Evolutionary conservation across 2,888 invertebrate species (phyloP).

Genomic region (Eurytoma adleriae): DNA sequence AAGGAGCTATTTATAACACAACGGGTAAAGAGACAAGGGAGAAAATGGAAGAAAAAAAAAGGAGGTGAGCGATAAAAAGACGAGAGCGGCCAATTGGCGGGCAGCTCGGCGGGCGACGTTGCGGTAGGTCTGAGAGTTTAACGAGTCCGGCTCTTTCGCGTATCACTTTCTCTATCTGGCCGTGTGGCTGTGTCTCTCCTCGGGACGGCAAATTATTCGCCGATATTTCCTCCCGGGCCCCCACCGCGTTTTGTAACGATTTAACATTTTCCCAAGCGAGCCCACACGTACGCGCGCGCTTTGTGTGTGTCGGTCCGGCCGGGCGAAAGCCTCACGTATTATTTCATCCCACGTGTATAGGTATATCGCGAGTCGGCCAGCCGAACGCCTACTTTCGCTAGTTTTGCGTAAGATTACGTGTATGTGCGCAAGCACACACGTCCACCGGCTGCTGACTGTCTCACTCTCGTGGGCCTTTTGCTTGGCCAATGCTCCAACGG

Average conservation of each 20-base stretch:
- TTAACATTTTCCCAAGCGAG: not conserved
- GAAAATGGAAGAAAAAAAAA: not conserved
- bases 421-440: not conserved
- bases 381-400: conserved; percentile 73
- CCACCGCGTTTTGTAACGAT: not conserved
- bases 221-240: conserved; percentile 8
- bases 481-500: not conserved
- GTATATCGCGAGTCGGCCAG: not conserved
- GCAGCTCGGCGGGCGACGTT: not conserved
- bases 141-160: not conserved
- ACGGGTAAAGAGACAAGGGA: not conserved
- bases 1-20: not conserved
- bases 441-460: not conserved
- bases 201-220: not conserved
- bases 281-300: not conserved
- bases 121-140: conserved; percentile 16
- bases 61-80: not conserved
- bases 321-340: conserved; percentile 61
- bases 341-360: conserved; percentile 61
- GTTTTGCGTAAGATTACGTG: conserved; percentile 71
- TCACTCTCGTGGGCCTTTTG: not conserved
- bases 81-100: not conserved
- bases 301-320: not conserved
- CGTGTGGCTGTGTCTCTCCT: not conserved
- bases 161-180: conserved; percentile 13